phyloP scores from a whole-genome alignment of 2,113 vertebrate genomes.

The Thryonomys swinderianus region DNA sequence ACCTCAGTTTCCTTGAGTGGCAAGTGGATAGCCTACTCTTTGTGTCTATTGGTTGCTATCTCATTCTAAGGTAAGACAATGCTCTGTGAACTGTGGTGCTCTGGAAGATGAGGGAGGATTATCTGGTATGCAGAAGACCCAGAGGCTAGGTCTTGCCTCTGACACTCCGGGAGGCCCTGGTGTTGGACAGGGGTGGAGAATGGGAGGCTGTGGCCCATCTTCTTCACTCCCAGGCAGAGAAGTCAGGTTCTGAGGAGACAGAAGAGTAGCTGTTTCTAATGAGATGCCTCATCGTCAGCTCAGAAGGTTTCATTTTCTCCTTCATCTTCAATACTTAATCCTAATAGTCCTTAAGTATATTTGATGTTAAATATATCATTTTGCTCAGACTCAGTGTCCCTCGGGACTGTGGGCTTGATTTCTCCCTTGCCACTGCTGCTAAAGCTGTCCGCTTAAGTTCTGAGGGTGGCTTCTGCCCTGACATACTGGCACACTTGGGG shows the following conservation, averaged over 20 bases:
- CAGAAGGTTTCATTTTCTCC: slow-evolving; percentile 83
- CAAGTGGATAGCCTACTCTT: neutral
- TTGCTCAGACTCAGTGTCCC: slow-evolving; percentile 77
- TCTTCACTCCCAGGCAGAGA: slow-evolving; percentile 17
- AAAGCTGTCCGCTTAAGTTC: neutral
- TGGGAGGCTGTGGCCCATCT: neutral
- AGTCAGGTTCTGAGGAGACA: slow-evolving; percentile 72
- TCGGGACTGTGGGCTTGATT: slow-evolving; percentile 71
- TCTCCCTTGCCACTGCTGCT: slow-evolving; percentile 70
- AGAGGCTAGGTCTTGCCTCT: neutral
- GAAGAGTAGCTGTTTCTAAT: slow-evolving; percentile 84
- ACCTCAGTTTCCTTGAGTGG: slow-evolving; percentile 53
- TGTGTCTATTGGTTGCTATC: neutral
- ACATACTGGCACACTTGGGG: neutral
- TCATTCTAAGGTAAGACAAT: neutral
- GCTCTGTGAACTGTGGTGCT: slow-evolving; percentile 30
- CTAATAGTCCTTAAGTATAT: slow-evolving; percentile 86
- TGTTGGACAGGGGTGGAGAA: neutral
- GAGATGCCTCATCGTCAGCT: slow-evolving; percentile 84
- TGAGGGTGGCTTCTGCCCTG: neutral
- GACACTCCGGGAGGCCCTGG: neutral
- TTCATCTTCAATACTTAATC: slow-evolving; percentile 88
- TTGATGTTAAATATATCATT: slow-evolving; percentile 86
- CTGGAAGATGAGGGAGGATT: neutral
- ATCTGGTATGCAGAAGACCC: slow-evolving; percentile 19